Evolutionary conservation across 2,888 invertebrate species (phyloP).

Genomic region (Timandra comae): DNA sequence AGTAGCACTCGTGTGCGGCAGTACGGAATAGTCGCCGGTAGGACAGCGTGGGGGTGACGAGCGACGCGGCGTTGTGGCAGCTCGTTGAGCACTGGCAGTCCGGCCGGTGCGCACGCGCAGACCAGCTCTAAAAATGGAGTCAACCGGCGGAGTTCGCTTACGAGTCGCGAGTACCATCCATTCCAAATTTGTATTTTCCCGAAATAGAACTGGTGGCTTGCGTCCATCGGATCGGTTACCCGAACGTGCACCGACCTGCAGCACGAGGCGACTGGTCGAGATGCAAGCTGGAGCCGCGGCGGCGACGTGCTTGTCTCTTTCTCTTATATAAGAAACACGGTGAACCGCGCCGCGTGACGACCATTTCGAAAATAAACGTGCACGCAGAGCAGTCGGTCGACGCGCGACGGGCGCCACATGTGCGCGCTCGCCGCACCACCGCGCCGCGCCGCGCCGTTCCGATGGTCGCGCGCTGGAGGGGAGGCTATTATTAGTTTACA

Average conservation of each 20-base stretch:
- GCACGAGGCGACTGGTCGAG: conserved; percentile 46
- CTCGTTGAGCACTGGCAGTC: conserved; percentile 67
- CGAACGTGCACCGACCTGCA: conserved; percentile 73
- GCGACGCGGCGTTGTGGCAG: conserved; percentile 70
- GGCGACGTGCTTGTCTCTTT: conserved; percentile 30
- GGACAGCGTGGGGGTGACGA: conserved; percentile 47
- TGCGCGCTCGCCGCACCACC: conserved; percentile 54
- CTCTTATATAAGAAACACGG: conserved; percentile 64
- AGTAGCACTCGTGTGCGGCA: conserved; percentile 32
- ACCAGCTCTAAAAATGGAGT: conserved; percentile 76
- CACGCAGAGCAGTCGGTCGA: conserved; percentile 38
- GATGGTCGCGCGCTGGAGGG: conserved; percentile 57
- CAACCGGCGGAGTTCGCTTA: conserved; percentile 72
- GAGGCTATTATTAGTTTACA: conserved; percentile 74
- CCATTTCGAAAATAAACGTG: conserved; percentile 71
- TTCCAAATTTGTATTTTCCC: conserved; percentile 91
- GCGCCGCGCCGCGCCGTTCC: conserved; percentile 17
- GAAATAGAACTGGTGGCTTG: conserved; percentile 79
- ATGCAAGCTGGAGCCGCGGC: conserved; percentile 39
- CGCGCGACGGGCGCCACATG: conserved; percentile 65
- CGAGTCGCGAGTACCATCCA: conserved; percentile 74
- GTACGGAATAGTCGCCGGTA: conserved; percentile 14
- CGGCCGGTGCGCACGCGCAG: conserved; percentile 71
- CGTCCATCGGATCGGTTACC: conserved; percentile 70
- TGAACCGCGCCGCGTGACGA: conserved; percentile 72